Evolutionary conservation across 2,113 vertebrate genomes (phyloP).

Genomic region (Cyprinodon variegatus): DNA sequence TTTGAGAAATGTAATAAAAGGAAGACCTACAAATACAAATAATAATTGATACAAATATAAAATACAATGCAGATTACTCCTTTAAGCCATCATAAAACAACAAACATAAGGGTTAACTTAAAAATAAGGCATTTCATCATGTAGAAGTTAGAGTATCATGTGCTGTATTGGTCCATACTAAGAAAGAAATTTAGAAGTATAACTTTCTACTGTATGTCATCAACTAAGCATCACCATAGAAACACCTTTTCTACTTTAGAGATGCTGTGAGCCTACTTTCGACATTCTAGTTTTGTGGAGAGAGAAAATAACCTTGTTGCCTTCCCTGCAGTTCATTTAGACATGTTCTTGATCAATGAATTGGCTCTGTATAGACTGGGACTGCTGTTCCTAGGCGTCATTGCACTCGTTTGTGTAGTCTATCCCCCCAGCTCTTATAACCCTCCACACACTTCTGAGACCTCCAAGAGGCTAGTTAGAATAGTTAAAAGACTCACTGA

Average conservation of each 20-base stretch:
- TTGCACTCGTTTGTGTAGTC: conserved; percentile 72
- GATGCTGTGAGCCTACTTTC: conserved; percentile 46
- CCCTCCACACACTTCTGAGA: conserved; percentile 48
- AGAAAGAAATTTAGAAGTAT: not conserved
- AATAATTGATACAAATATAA: no score
- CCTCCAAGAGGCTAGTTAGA: conserved; percentile 23
- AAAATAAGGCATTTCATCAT: not conserved
- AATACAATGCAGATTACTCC: not conserved
- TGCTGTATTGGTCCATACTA: not conserved
- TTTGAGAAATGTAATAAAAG: no score
- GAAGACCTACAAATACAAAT: no score
- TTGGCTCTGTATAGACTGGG: conserved; percentile 80
- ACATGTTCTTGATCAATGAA: conserved; percentile 76
- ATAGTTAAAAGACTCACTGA: conserved; percentile 43
- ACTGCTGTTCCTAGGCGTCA: conserved; percentile 74
- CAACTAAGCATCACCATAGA: not conserved
- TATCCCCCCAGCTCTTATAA: conserved; percentile 39
- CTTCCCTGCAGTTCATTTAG: conserved; percentile 75
- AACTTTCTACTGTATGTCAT: not conserved
- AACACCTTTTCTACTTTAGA: conserved; percentile 23
- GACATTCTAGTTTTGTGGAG: conserved; percentile 46
- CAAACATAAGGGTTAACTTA: not conserved
- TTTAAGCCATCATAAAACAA: not conserved
- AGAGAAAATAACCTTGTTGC: conserved; percentile 69
- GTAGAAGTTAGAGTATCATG: not conserved